Base-by-base conservation (phyloP, 92 coral and sea anemone species). In the Desmophyllum pertusum region DNA sequence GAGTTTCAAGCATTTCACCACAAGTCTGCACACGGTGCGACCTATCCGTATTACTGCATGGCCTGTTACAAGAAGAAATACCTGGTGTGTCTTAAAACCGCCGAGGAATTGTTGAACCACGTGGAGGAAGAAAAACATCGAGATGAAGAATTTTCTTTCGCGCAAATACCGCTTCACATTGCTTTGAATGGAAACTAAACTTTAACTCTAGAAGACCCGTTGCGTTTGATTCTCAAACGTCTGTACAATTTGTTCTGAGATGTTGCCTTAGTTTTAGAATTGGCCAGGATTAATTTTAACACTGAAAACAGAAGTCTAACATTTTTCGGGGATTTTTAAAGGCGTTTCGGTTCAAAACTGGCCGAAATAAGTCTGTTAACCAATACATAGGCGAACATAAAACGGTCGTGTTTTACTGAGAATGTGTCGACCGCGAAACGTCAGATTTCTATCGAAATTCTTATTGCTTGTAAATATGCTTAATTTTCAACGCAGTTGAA, bases 31-130 rank as follows among this genome's bases (percentile, higher is more conserved):
- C 98, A 94, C 61, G 98, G 98, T 1, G 87, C 98, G 4, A 94
- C 95, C 5, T 91, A 94, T 45, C 98, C 98, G 3, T 94, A 94
- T 39, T 94, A 86, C 77, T 94, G 98, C 85, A 91, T 94, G 98
- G 98, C 98, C 0, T 94, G 98, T 75, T 94, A 94, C 74, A 94
- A 91, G 73, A 87, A 91, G 62, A 94, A 82, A 62, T 84, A 87
- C 53, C 75, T 94, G 38, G 95, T 92, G 2, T 94, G 98, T 40
- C 83, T 93, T 51, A 94, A 94, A 67, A 94, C 98, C 1, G 98
- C 95, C 9, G 98, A 91, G 77, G 91, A 89, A 40, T 85, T 94
- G 4, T 74, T 94, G 51, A 87, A 94, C 66, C 98, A 94, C 66
- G 98, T 86, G 5, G 95, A 89, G 39, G 84, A 89, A 25, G 95